phyloP scores from a whole-genome alignment of 2,888 invertebrate species.

The Ophraella communa region DNA sequence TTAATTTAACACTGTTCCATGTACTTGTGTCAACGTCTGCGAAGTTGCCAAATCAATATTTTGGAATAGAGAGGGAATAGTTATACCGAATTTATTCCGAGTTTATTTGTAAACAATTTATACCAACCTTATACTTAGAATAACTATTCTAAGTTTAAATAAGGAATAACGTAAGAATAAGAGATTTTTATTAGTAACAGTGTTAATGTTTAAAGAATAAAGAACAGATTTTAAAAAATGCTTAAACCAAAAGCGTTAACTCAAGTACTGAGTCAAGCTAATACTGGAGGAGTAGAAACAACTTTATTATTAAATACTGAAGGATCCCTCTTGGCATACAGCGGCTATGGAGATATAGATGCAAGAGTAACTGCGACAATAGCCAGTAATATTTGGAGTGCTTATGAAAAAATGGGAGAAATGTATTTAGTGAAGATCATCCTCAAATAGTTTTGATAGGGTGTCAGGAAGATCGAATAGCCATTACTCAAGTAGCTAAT shows the following conservation, averaged over 20 bases:
- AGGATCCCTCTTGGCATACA: conserved; percentile 91
- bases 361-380: conserved; percentile 94
- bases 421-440: conserved; percentile 89
- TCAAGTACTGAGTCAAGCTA: conserved; percentile 93
- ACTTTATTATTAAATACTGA: conserved; percentile 91
- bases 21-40: no score
- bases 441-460: conserved; percentile 88
- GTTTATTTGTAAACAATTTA: no score
- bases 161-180: no score
- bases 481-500: conserved; percentile 93
- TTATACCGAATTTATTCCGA: no score
- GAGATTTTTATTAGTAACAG: no score
- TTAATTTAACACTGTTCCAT: no score
- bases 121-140: no score
- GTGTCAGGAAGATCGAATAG: conserved; percentile 91
- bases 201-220: no score
- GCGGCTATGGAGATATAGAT: conserved; percentile 92
- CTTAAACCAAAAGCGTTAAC: conserved; percentile 93
- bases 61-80: no score
- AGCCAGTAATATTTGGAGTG: conserved; percentile 93
- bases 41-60: no score
- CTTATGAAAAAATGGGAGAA: conserved; percentile 90
- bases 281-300: conserved; percentile 93
- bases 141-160: no score
- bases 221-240: no score